These are phyloP conservation scores for Syngnathus scovelli DNA, from an alignment of 2,113 vertebrate genomes.

Conservation along the genomic window DNA sequence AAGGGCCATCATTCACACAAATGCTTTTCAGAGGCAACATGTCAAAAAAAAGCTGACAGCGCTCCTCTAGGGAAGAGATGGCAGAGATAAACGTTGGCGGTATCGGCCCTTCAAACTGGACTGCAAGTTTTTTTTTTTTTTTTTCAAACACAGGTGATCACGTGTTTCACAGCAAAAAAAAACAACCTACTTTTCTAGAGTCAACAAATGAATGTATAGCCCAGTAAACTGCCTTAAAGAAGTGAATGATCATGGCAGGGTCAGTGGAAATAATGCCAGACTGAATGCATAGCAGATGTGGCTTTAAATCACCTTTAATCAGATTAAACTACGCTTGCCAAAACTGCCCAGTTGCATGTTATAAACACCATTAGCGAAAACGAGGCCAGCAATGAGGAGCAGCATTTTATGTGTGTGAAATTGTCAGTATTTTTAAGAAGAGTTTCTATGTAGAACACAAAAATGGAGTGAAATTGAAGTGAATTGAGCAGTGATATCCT, in stretches of 20 bases:
- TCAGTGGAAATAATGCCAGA: conserved; percentile 14
- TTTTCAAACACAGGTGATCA: not conserved
- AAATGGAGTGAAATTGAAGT: too few species aligned
- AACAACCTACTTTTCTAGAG: not conserved
- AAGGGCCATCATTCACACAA: conserved; percentile 22
- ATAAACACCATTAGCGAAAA: conserved; percentile 43
- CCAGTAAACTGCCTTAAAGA: not conserved
- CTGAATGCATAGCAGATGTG: conserved; percentile 12
- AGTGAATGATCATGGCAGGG: not conserved
- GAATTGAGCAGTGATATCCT: too few species aligned
- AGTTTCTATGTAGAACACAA: not conserved
- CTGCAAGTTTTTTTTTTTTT: not conserved
- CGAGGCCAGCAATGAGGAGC: conserved; percentile 7
- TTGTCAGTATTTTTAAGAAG: not conserved
- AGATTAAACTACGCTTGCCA: conserved; percentile 32
- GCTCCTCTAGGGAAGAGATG: conserved; percentile 18
- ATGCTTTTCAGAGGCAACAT: conserved; percentile 15
- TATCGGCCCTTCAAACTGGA: not conserved
- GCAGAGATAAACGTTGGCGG: conserved; percentile 15
- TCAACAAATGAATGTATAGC: not conserved
- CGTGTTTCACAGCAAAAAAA: not conserved
- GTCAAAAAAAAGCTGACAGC: conserved; percentile 17
- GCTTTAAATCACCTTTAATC: conserved; percentile 34
- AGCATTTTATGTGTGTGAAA: not conserved
- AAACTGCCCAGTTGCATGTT: conserved; percentile 42